Percentiles rank a stretch among this genome's conserved stretches.
Conservation (phyloP, 2,113 vertebrate species). For the Sphaerodactylus townsendi region DNA sequence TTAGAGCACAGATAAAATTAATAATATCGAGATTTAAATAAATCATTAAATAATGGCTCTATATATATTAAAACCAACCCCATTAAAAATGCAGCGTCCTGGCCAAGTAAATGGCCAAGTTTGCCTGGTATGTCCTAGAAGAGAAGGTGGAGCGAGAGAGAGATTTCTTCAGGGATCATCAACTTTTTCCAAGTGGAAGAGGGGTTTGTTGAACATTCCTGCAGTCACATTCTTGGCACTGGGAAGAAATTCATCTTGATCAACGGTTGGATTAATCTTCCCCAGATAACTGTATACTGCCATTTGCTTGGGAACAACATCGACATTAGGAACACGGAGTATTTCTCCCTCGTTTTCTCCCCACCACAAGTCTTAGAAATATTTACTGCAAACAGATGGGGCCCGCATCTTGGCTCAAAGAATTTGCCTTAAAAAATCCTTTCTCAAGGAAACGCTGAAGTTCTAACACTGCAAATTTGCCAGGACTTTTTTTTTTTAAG, state of each 20-base stretch:
- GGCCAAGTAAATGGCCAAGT: conserved; percentile 54
- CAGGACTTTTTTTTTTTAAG: background rate
- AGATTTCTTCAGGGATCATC: background rate
- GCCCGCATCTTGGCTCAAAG: background rate
- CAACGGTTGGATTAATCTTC: conserved; percentile 31
- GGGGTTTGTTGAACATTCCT: background rate
- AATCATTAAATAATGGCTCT: too few species aligned
- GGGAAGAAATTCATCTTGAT: conserved; percentile 26
- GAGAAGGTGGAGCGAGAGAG: background rate
- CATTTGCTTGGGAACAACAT: conserved; percentile 4
- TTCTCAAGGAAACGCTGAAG: conserved; percentile 10
- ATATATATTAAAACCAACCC: too few species aligned
- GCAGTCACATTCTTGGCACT: conserved; percentile 12
- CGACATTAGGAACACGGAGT: conserved; percentile 21
- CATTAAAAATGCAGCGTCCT: too few species aligned
- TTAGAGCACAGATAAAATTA: too few species aligned
- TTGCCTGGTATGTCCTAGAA: background rate
- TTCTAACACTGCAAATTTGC: conserved; percentile 11
- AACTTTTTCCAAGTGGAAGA: background rate
- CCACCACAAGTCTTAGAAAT: conserved; percentile 34
- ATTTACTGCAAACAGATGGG: conserved; percentile 40
- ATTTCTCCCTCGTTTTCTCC: background rate
- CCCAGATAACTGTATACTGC: conserved; percentile 25
- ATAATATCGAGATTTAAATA: too few species aligned
- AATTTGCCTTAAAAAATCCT: conserved; percentile 9